Evolutionary conservation across 2,797 vertebrate species (phyloP).

Genomic region (Melanotaenia nigrans): DNA sequence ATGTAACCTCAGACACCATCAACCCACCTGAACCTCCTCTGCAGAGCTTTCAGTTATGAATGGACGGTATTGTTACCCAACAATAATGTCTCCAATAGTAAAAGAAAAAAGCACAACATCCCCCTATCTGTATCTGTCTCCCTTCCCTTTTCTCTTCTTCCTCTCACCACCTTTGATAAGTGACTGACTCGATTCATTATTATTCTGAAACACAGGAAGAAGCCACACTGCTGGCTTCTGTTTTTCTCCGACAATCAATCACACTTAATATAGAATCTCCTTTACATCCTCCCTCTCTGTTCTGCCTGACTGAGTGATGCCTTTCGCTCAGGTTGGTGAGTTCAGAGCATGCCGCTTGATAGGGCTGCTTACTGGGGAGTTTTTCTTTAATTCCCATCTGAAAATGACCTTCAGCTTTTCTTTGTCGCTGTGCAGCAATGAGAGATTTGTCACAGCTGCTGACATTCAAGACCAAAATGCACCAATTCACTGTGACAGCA

Average conservation of each 20-base stretch:
- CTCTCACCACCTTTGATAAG: conserved; percentile 46
- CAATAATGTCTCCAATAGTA: conserved; percentile 31
- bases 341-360: conserved; percentile 70
- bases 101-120: conserved; percentile 25
- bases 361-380: conserved; percentile 49
- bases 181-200: conserved; percentile 55
- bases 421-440: conserved; percentile 26
- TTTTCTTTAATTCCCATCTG: conserved; percentile 56
- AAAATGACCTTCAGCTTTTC: conserved; percentile 67
- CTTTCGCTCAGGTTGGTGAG: conserved; percentile 41
- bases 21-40: conserved; percentile 54
- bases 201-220: conserved; percentile 59
- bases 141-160: not conserved
- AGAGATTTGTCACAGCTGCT: conserved; percentile 44
- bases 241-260: conserved; percentile 59
- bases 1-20: conserved; percentile 54
- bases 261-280: conserved; percentile 57
- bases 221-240: conserved; percentile 30
- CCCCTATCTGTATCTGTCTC: not conserved
- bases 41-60: conserved; percentile 46
- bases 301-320: conserved; percentile 54
- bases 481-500: not conserved
- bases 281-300: conserved; percentile 45
- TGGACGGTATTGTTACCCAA: conserved; percentile 46
- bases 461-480: conserved; percentile 2